phyloP scores from a whole-genome alignment of 1,140 invertebrate species.

The Elymnias hypermnestra region DNA sequence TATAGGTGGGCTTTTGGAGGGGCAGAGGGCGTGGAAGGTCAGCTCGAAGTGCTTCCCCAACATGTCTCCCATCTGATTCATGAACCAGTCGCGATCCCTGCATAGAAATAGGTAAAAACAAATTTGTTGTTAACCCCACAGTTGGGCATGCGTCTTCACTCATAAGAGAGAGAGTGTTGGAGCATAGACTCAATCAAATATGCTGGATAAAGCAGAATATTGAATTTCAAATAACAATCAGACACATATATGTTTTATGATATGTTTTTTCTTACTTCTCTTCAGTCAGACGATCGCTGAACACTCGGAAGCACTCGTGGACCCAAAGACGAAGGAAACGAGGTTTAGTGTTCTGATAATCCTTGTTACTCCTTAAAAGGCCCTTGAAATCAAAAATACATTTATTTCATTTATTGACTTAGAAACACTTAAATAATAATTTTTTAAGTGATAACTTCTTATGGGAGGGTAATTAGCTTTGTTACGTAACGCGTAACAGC shows the following conservation, averaged over 20 bases:
- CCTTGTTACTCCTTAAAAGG: conserved; percentile 83
- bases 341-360: conserved; percentile 83
- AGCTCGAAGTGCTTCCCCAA: conserved; percentile 85
- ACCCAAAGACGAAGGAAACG: conserved; percentile 87
- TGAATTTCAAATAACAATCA: too few species aligned
- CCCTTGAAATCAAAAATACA: too few species aligned
- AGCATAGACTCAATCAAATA: not conserved
- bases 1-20: conserved; percentile 82
- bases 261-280: conserved; percentile 82
- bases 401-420: too few species aligned
- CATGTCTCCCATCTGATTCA: conserved; percentile 81
- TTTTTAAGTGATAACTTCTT: too few species aligned
- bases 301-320: conserved; percentile 89
- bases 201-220: too few species aligned
- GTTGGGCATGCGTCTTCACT: too few species aligned
- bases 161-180: too few species aligned
- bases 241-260: too few species aligned
- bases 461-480: too few species aligned
- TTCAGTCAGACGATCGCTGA: conserved; percentile 87
- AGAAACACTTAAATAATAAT: too few species aligned
- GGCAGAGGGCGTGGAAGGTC: conserved; percentile 88
- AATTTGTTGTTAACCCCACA: too few species aligned
- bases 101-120: not conserved
- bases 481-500: too few species aligned
- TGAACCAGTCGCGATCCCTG: conserved; percentile 86